Conservation (phyloP, 2,888 invertebrate genomes). For the Hanleya hanleyi region DNA sequence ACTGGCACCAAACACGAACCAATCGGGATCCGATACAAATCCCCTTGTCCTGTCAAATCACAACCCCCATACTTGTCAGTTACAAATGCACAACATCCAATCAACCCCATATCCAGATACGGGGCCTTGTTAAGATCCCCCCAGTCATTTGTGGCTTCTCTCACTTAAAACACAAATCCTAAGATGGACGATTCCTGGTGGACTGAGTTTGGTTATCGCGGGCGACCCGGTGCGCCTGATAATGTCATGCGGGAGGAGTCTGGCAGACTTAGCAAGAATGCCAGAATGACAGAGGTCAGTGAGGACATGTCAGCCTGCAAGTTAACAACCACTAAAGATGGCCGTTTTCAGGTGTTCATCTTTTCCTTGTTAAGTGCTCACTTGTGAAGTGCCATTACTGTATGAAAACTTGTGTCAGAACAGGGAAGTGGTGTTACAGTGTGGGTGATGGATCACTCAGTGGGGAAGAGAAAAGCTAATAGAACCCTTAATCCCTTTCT, state of each 20-base stretch:
- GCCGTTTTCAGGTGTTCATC: neutral
- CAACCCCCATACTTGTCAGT: neutral
- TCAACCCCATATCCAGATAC: neutral
- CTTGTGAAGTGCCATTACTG: conserved; percentile 5
- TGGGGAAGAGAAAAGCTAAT: neutral
- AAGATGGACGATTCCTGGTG: neutral
- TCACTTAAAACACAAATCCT: too few species aligned
- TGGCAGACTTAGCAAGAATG: neutral
- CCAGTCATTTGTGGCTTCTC: neutral
- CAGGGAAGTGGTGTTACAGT: too few species aligned
- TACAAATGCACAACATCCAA: neutral
- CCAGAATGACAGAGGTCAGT: neutral
- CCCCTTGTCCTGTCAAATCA: neutral
- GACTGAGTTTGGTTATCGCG: too few species aligned
- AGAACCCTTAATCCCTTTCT: neutral
- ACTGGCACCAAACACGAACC: too few species aligned
- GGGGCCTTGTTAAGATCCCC: neutral
- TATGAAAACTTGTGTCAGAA: neutral
- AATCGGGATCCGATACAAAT: too few species aligned
- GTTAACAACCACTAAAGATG: neutral
- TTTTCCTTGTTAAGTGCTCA: conserved; percentile 4
- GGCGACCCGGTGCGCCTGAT: too few species aligned
- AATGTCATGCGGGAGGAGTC: too few species aligned
- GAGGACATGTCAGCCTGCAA: neutral
- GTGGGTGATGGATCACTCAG: neutral